These are phyloP conservation scores for Nematolebias whitei DNA, from an alignment of 2,113 vertebrate species.

Conservation along the genomic window DNA sequence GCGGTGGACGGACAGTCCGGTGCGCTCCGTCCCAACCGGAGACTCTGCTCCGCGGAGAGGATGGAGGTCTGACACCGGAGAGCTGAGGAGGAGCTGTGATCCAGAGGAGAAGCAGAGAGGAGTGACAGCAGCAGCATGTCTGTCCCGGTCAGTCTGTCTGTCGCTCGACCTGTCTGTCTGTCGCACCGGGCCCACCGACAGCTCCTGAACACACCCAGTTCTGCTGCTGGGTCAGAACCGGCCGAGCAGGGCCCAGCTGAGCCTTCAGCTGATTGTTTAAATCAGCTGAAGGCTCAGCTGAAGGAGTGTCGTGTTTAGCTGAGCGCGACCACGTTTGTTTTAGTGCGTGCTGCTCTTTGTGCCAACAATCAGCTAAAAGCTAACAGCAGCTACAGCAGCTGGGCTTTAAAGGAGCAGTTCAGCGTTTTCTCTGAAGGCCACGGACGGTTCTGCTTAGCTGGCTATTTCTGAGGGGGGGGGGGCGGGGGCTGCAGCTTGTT, in stretches of 20 bases:
- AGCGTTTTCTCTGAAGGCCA: not conserved
- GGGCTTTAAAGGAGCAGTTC: not conserved
- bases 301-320: too few species aligned
- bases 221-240: too few species aligned
- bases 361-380: not conserved
- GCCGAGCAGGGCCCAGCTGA: too few species aligned
- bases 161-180: too few species aligned
- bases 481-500: conserved; percentile 37
- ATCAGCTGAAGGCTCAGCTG: too few species aligned
- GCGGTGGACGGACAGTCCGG: too few species aligned
- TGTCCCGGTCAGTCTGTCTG: conserved; percentile 65
- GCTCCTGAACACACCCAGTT: conserved; percentile 38
- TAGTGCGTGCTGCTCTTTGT: not conserved
- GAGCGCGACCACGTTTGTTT: too few species aligned
- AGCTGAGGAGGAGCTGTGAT: not conserved
- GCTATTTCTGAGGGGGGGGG: not conserved
- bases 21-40: too few species aligned
- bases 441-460: not conserved
- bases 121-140: conserved; percentile 61
- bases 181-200: not conserved
- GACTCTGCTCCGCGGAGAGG: too few species aligned
- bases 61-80: conserved; percentile 26
- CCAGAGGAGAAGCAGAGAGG: not conserved
- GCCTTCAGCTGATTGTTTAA: too few species aligned
- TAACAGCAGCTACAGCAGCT: not conserved